These are phyloP conservation scores for Leptinotarsa peninsularis DNA, from an alignment of 2,888 invertebrate species.

Conservation along the genomic window DNA sequence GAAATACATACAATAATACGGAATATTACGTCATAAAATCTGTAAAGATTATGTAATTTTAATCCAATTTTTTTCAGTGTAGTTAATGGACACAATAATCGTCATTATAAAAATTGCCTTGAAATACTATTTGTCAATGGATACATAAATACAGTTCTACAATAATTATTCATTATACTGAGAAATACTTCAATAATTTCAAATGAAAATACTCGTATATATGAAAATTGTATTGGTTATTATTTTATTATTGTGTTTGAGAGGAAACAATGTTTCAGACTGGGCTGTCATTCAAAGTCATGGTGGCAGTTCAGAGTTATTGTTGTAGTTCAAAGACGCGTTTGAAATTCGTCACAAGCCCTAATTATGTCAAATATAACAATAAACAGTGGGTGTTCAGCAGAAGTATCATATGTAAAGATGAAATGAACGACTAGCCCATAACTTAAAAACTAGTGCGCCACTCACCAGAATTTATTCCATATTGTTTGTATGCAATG, in stretches of 20 bases:
- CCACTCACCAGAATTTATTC: conserved; percentile 23
- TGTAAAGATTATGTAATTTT: no score
- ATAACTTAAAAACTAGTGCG: conserved; percentile 21
- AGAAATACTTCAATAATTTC: no score
- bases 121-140: no score
- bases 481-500: conserved; percentile 27
- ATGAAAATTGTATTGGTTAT: background rate
- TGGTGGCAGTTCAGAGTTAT: conserved; percentile 2
- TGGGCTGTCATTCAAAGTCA: conserved; percentile 1
- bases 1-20: no score
- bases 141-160: no score
- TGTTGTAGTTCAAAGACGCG: conserved; percentile 20
- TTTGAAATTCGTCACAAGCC: conserved; percentile 15
- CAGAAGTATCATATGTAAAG: background rate
- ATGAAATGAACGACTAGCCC: conserved; percentile 4
- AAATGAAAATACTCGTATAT: no score
- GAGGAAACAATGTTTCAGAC: background rate
- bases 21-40: no score
- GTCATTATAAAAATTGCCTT: no score
- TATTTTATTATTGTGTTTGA: background rate
- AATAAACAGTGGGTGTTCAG: conserved; percentile 26
- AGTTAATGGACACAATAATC: no score
- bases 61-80: no score
- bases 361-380: conserved; percentile 15
- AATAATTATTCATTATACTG: no score